phyloP scores from a whole-genome alignment of 1,140 invertebrate species.

The Mya arenaria region DNA sequence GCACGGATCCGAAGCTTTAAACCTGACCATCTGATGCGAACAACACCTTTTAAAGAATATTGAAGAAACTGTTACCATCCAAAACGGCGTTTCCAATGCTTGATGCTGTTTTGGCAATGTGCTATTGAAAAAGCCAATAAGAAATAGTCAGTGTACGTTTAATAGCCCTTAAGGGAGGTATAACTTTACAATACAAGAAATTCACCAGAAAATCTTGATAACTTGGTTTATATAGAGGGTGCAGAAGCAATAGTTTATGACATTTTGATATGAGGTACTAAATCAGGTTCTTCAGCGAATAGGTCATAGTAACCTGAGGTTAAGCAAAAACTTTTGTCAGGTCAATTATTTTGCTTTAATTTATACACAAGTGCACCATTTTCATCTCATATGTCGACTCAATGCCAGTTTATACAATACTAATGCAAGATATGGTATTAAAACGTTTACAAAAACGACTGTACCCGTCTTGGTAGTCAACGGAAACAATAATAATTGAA shows the following conservation, averaged over 20 bases:
- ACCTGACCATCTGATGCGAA: slow-evolving; percentile 51
- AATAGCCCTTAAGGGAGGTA: slow-evolving; percentile 62
- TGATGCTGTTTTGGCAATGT: slow-evolving; percentile 77
- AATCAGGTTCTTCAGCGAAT: slow-evolving; percentile 47
- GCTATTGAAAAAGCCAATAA: slow-evolving; percentile 42
- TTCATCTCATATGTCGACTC: no score
- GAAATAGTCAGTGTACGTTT: slow-evolving; percentile 56
- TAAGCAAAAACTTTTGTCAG: slow-evolving; percentile 58
- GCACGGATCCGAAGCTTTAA: slow-evolving; percentile 64
- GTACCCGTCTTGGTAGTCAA: no score
- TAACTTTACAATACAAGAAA: slow-evolving; percentile 65
- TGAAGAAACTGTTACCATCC: slow-evolving; percentile 57
- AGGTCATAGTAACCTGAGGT: slow-evolving; percentile 49
- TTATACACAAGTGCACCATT: no score
- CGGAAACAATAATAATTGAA: no score
- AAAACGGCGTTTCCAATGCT: slow-evolving; percentile 80
- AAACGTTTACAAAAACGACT: no score
- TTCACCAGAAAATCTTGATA: slow-evolving; percentile 74
- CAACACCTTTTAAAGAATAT: slow-evolving; percentile 57
- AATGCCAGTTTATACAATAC: no score
- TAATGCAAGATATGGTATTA: no score
- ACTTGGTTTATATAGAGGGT: slow-evolving; percentile 74
- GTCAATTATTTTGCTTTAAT: no score
- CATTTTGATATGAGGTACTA: slow-evolving; percentile 72
- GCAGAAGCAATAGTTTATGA: slow-evolving; percentile 79